Base-by-base conservation (phyloP, 2,113 vertebrate genomes). In the Podarcis muralis region DNA sequence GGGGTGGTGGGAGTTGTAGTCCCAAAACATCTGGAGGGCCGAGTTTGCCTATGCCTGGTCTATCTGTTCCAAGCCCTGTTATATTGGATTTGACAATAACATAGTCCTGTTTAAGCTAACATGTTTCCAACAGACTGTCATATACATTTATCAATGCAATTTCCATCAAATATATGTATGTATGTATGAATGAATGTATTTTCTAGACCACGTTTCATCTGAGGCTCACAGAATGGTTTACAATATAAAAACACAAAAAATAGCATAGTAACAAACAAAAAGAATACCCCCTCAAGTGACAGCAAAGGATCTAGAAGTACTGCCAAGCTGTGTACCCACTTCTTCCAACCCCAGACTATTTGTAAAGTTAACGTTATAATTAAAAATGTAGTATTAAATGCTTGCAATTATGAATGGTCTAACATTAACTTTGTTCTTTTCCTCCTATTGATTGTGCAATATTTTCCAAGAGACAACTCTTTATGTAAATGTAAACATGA, bases 371-470 rank as follows among this genome's bases (percentile, higher is more conserved):
- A 86, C 35, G 78, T 86, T 66, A 22, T 92, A 87, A 0, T 1
- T 65, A 93, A 80, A 53, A 82, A 40, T 84, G 68, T 91, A 77
- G 84, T 48, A 92, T 89, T 93, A 93, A 90, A 81, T 83, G 88
- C 87, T 91, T 89, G 25, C 89, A 89, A 93, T 91, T 88, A 93
- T 92, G 25, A 93, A 91, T 93, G 92, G 92, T 93, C 93, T 92
- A 92, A 53, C 0, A 53, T 0, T 86, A 78, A 78, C 59, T 78
- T 78, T 92, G 88, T 90, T 93, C 92, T 59, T 40, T 89, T 88
- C 90, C 59, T 18, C 59, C 71, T 88, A 94, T 91, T 91, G 89
- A 92, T 94, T 92, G 91, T 90, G 23, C 82, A 37, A 27, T 89
- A 81, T 88, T 82, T 65, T 94, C 53, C 85, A 62, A 85, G 88